Conservation (phyloP, 53 echinoderm and acorn worm genomes). For the Paracentrotus lividus region DNA sequence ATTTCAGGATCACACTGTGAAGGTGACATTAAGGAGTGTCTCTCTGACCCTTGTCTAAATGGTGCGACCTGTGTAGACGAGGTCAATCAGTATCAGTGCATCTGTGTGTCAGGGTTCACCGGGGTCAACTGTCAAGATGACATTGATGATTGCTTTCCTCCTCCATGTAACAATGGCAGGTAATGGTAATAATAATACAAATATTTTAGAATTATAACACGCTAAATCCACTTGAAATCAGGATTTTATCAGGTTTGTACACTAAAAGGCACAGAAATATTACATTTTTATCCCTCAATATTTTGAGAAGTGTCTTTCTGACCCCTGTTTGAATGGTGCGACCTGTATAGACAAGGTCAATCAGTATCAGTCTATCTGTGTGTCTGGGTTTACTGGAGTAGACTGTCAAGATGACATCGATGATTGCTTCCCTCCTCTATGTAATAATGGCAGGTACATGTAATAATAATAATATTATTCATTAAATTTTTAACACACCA, state of each 20-base stretch:
- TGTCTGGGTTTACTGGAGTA: slow-evolving; percentile 68
- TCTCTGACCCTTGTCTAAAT: slow-evolving; percentile 71
- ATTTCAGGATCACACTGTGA: slow-evolving; percentile 68
- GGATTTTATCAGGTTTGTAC: too few species aligned
- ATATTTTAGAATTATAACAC: too few species aligned
- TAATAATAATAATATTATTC: too few species aligned
- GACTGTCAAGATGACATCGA: slow-evolving; percentile 72
- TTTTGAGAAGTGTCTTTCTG: slow-evolving; percentile 69
- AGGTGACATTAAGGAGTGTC: slow-evolving; percentile 78
- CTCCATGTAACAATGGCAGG: slow-evolving; percentile 78
- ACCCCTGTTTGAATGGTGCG: slow-evolving; percentile 76
- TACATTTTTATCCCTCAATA: too few species aligned
- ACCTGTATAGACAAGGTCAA: slow-evolving; percentile 71
- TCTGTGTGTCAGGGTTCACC: slow-evolving; percentile 69
- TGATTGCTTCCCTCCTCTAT: slow-evolving; percentile 74
- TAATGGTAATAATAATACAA: too few species aligned
- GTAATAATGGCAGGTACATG: slow-evolving; percentile 77
- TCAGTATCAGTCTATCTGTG: slow-evolving; percentile 66
- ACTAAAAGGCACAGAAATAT: too few species aligned
- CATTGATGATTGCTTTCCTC: slow-evolving; percentile 73
- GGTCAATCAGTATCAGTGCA: slow-evolving; percentile 69
- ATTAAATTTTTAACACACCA: too few species aligned
- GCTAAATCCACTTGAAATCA: too few species aligned
- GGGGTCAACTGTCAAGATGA: slow-evolving; percentile 69
- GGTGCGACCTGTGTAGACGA: slow-evolving; percentile 74